Percentiles rank a stretch among this genome's conserved stretches.
Evolutionary conservation across 2,888 invertebrate species (phyloP).

Genomic region (Lepidocyrtoides sp.): DNA sequence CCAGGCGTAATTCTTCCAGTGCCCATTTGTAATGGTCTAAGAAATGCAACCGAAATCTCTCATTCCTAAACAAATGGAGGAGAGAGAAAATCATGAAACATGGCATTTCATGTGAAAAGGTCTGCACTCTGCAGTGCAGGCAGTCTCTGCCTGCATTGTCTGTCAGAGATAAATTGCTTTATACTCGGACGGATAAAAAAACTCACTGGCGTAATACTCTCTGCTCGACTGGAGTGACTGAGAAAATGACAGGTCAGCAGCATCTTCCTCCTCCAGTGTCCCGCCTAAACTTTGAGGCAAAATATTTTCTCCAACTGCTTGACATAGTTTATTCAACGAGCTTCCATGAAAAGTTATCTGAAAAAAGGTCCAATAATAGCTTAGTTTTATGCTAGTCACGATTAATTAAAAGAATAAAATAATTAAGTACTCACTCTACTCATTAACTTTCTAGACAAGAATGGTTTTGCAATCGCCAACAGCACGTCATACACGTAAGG

Average conservation of each 20-base stretch:
- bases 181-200: no score
- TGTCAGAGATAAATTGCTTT: no score
- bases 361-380: no score
- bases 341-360: slow-evolving; percentile 68
- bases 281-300: slow-evolving; percentile 69
- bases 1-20: not conserved
- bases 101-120: no score
- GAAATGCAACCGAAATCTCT: slow-evolving; percentile 62
- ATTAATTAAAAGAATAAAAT: not conserved
- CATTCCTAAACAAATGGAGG: slow-evolving; percentile 42
- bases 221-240: slow-evolving; percentile 60
- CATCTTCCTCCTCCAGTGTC: slow-evolving; percentile 53
- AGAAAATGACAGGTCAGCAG: slow-evolving; percentile 52
- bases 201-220: slow-evolving; percentile 62
- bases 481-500: slow-evolving; percentile 73
- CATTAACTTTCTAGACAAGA: slow-evolving; percentile 71
- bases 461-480: slow-evolving; percentile 71
- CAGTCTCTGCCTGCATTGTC: no score
- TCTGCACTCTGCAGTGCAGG: no score
- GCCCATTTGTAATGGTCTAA: not conserved
- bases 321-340: slow-evolving; percentile 61
- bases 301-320: slow-evolving; percentile 66
- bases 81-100: no score
- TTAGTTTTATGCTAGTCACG: not conserved
- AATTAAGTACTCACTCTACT: slow-evolving; percentile 49